phyloP scores from a whole-genome alignment of 2,797 vertebrate genomes.

The Micrastur ruficollis region DNA sequence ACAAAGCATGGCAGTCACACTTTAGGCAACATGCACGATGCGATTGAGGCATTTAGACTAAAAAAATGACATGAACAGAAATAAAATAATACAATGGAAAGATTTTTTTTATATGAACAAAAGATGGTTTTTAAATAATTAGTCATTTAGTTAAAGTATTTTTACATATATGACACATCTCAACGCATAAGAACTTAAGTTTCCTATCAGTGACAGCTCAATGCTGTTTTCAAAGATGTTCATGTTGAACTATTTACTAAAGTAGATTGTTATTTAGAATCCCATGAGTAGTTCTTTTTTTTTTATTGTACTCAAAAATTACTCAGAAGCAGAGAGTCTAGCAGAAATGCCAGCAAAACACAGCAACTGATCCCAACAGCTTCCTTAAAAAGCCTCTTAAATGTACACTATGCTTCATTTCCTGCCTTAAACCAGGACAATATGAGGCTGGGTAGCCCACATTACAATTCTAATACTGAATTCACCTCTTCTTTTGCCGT shows the following conservation, averaged over 20 bases:
- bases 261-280: background rate
- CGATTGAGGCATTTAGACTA: background rate
- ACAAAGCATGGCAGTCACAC: background rate
- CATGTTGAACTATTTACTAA: background rate
- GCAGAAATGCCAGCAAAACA: background rate
- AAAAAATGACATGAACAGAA: background rate
- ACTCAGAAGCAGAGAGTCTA: background rate
- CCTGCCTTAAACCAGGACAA: background rate
- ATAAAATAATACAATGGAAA: background rate
- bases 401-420: background rate
- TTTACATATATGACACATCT: background rate
- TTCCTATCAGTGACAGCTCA: background rate
- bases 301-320: background rate
- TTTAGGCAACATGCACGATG: background rate
- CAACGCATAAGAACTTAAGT: background rate
- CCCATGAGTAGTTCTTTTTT: background rate
- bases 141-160: background rate
- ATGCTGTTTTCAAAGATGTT: background rate
- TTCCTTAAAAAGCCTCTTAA: background rate
- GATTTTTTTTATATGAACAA: background rate
- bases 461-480: background rate
- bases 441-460: background rate
- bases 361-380: background rate
- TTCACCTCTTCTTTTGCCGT: background rate
- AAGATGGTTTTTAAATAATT: background rate